Conservation (phyloP, 35 echinoderm and acorn worm genomes). For the Chiridota heheva region DNA sequence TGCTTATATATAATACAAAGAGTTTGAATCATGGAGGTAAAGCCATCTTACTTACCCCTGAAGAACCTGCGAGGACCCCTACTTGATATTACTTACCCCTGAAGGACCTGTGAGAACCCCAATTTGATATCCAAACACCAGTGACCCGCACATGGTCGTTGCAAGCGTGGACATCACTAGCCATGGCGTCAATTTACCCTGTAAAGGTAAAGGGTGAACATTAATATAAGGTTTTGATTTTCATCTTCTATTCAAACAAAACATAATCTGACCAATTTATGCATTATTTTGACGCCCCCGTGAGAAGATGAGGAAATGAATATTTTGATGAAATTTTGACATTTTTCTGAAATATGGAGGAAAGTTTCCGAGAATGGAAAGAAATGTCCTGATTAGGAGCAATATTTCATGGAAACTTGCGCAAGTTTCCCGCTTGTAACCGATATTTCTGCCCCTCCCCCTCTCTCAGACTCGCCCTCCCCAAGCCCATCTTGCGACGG, state of each 20-base stretch:
- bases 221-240: background rate
- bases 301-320: too few relatives aligned
- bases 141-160: constrained; percentile 39
- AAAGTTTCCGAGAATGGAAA: too few relatives aligned
- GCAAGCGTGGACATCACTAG: constrained; percentile 57
- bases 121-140: constrained; percentile 65
- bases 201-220: constrained; percentile 10
- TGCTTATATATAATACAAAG: background rate
- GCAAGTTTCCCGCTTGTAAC: too few relatives aligned
- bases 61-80: background rate
- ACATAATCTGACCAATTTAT: too few relatives aligned
- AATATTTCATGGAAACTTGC: too few relatives aligned
- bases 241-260: background rate
- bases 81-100: constrained; percentile 28
- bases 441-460: too few relatives aligned
- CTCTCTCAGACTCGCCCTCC: too few relatives aligned
- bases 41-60: background rate
- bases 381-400: too few relatives aligned
- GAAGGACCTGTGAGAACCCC: constrained; percentile 64
- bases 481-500: too few relatives aligned
- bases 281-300: too few relatives aligned
- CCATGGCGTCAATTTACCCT: constrained; percentile 61
- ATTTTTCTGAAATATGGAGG: too few relatives aligned
- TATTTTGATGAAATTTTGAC: too few relatives aligned
- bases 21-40: background rate